Conservation (phyloP, 2,888 invertebrate species). For the Meliscaeva auricollis region DNA sequence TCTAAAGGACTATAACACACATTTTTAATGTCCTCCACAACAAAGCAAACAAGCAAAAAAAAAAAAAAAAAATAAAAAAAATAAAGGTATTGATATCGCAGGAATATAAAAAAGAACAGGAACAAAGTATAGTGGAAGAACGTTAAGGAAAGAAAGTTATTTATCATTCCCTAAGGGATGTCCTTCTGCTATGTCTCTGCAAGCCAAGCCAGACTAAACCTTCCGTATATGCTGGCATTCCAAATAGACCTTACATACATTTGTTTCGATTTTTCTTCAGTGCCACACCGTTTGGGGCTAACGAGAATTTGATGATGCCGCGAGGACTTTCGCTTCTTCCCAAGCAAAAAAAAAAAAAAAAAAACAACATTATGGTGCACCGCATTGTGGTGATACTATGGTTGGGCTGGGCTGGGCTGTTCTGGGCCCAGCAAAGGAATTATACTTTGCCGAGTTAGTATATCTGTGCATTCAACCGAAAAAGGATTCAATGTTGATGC, state of each 20-base stretch:
- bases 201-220: not conserved
- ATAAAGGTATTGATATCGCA: conserved; percentile 3
- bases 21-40: conserved; percentile 65
- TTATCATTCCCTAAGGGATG: conserved; percentile 72
- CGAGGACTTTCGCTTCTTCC: conserved; percentile 75
- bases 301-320: conserved; percentile 81
- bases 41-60: conserved; percentile 10
- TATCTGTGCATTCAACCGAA: conserved; percentile 68
- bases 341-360: not conserved
- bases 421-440: conserved; percentile 48
- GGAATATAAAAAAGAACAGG: not conserved
- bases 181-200: conserved; percentile 39
- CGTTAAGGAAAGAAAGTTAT: conserved; percentile 68
- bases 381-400: conserved; percentile 64
- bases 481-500: conserved; percentile 70
- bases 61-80: too few relatives aligned
- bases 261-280: conserved; percentile 72
- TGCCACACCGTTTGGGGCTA: conserved; percentile 75
- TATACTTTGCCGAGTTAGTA: conserved; percentile 57
- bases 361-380: conserved; percentile 61
- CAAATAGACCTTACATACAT: conserved; percentile 67
- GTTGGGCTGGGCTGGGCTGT: conserved; percentile 25
- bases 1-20: conserved; percentile 48
- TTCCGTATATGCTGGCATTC: not conserved
- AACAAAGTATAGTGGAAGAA: conserved; percentile 31